Evolutionary conservation across 2,113 vertebrate species (phyloP), one percentile per base, ranked within the genome.

Genomic region (Corythoichthys haematopterus): DNA sequence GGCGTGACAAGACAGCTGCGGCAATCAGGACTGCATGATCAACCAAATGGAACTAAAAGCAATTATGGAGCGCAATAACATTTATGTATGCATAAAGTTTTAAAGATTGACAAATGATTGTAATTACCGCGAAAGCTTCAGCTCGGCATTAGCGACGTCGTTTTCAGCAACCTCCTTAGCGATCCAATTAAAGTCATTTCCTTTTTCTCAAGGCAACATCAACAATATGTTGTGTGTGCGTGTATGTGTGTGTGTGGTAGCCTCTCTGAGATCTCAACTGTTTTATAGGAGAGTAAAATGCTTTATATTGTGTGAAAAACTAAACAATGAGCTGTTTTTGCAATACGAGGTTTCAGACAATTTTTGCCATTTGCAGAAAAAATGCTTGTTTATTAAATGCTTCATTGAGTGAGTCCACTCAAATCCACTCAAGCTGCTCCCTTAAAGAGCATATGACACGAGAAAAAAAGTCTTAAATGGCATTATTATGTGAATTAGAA

Each of bases 51-150:
- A 95, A 94, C 93, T 92, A 93, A 95, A 93, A 90, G 93, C 94
- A 94, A 95, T 96, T 94, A 95, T 91, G 91, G 93, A 89, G 89
- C 91, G 91, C 93, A 89, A 88, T 93, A 95, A 95, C 94, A 83
- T 61, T 93, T 93, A 94, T 91, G 90, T 93, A 89, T 93, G 93
- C 93, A 90, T 93, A 92, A 91, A 92, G 90, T 94, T 93, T 92
- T 92, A 92, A 89, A 93, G 93, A 95, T 91, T 94, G 92, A 93
- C 69, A 68, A 82, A 79, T 79, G 57, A 66, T 70, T 50, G 74
- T 69, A 75, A 74, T 82, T 72, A 82, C 70, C 70, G 40, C 71
- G 61, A 65, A 62, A 71, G 63, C 67, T 78, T 77, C 73, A 76
- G 66, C 63, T 75, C 57, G 64, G 79, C 69, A 84, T 83, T 78